These are phyloP conservation scores for Acheta domesticus DNA, from an alignment of 2,888 invertebrate species.

Conservation along the genomic window DNA sequence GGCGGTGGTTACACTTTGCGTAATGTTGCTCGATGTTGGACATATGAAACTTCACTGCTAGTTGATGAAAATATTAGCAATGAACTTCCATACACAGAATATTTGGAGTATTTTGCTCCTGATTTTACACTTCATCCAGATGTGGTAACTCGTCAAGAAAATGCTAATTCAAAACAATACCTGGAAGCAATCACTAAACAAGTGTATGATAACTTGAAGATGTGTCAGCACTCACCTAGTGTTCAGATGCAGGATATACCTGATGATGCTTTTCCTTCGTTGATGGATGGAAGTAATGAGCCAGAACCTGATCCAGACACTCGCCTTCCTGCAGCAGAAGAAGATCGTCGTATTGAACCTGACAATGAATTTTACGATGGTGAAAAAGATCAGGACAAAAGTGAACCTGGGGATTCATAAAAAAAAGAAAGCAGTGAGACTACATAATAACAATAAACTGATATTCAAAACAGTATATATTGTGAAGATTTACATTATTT, in stretches of 20 bases:
- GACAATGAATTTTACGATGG: conserved; percentile 88
- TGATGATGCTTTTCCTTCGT: conserved; percentile 73
- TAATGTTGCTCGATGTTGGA: conserved; percentile 98
- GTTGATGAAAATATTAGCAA: conserved; percentile 91
- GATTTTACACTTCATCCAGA: conserved; percentile 96
- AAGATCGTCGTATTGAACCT: conserved; percentile 77
- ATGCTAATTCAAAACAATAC: conserved; percentile 94
- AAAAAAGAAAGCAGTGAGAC: background rate
- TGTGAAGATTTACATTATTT: too few relatives aligned
- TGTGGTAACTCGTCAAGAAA: conserved; percentile 79
- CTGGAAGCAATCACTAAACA: conserved; percentile 82
- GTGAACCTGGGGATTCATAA: background rate
- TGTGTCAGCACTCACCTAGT: conserved; percentile 89
- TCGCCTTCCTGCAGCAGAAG: conserved; percentile 69
- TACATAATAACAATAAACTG: too few relatives aligned
- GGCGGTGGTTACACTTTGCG: conserved; percentile 86
- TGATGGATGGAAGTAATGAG: conserved; percentile 54
- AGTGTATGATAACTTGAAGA: conserved; percentile 88
- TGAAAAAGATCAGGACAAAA: conserved; percentile 77
- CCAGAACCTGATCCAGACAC: conserved; percentile 84
- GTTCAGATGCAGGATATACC: conserved; percentile 98
- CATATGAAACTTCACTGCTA: conserved; percentile 92
- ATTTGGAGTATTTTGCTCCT: conserved; percentile 94
- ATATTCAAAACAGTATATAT: too few relatives aligned
- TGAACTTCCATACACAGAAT: conserved; percentile 93